These are phyloP conservation scores for Columba guinea DNA, from an alignment of 2,797 vertebrate genomes.

Conservation along the genomic window DNA sequence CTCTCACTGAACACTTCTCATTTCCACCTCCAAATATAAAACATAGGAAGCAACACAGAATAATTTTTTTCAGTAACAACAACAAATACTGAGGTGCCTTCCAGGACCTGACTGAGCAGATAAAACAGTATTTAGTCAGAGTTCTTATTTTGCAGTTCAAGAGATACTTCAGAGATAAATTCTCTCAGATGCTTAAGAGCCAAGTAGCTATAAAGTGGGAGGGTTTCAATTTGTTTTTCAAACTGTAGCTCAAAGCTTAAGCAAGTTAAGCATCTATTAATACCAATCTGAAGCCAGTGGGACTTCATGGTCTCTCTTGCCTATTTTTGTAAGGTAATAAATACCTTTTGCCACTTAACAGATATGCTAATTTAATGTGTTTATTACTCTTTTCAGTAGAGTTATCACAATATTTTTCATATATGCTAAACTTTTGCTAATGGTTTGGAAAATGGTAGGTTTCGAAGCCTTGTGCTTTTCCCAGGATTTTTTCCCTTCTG, in stretches of 20 bases:
- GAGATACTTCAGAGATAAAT: background rate
- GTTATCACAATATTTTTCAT: background rate
- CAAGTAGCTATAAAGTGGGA: background rate
- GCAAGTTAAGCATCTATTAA: background rate
- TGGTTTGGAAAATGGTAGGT: background rate
- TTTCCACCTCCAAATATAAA: background rate
- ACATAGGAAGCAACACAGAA: background rate
- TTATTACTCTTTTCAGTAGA: too few species aligned
- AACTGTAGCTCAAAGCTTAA: background rate
- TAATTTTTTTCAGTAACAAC: background rate
- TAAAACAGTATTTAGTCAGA: accelerated
- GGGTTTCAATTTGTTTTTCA: background rate
- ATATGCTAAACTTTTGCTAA: accelerated
- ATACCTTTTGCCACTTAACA: background rate
- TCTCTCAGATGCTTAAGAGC: background rate
- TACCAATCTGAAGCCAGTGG: background rate
- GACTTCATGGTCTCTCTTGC: background rate
- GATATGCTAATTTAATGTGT: too few species aligned
- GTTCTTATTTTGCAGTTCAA: background rate
- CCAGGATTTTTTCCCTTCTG: background rate
- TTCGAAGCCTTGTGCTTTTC: background rate
- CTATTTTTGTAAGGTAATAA: background rate
- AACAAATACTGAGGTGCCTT: too few species aligned
- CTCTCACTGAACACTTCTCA: background rate
- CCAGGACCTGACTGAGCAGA: background rate